These are phyloP conservation scores for Drosophila mojavensis DNA, from an alignment of 1,140 invertebrate species.

Conservation along the genomic window DNA sequence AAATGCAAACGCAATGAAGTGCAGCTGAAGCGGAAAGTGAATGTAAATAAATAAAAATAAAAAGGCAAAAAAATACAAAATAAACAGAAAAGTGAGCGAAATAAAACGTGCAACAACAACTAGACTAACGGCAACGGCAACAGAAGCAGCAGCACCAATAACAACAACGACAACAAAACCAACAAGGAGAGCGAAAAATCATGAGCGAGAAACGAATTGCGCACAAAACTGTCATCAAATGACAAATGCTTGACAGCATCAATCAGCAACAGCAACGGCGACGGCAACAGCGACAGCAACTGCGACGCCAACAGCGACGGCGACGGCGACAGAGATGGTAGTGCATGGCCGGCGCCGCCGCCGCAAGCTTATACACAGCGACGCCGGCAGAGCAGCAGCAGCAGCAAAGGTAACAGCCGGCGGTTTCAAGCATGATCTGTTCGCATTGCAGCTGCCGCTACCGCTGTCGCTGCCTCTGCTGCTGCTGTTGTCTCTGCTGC, in stretches of 20 bases:
- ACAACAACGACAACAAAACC: slow-evolving; percentile 30
- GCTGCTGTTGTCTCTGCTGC: slow-evolving; percentile 52
- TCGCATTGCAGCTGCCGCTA: slow-evolving; percentile 30
- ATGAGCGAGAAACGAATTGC: slow-evolving; percentile 83
- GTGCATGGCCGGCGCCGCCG: slow-evolving; percentile 53
- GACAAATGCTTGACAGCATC: slow-evolving; percentile 84
- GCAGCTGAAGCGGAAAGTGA: slow-evolving; percentile 67
- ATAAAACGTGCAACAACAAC: slow-evolving; percentile 24
- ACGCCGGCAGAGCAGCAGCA: slow-evolving; percentile 54
- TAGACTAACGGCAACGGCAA: slow-evolving; percentile 4
- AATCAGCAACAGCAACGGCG: slow-evolving; percentile 65
- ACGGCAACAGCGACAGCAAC: background rate
- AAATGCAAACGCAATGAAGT: slow-evolving; percentile 54
- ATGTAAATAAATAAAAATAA: slow-evolving; percentile 54
- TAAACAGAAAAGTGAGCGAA: slow-evolving; percentile 37
- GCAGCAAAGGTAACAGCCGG: slow-evolving; percentile 20
- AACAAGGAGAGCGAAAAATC: slow-evolving; percentile 58
- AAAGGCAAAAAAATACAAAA: slow-evolving; percentile 52
- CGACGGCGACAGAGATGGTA: slow-evolving; percentile 54
- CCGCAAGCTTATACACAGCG: slow-evolving; percentile 25
- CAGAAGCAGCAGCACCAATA: slow-evolving; percentile 23
- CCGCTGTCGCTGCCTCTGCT: slow-evolving; percentile 19
- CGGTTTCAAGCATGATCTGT: slow-evolving; percentile 17
- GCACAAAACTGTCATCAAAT: slow-evolving; percentile 84
- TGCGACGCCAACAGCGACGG: slow-evolving; percentile 42